Percentiles rank a stretch among this genome's conserved stretches.
These are phyloP conservation scores for Lasius platythorax DNA, from an alignment of 2,888 invertebrate genomes.

Conservation along the genomic window DNA sequence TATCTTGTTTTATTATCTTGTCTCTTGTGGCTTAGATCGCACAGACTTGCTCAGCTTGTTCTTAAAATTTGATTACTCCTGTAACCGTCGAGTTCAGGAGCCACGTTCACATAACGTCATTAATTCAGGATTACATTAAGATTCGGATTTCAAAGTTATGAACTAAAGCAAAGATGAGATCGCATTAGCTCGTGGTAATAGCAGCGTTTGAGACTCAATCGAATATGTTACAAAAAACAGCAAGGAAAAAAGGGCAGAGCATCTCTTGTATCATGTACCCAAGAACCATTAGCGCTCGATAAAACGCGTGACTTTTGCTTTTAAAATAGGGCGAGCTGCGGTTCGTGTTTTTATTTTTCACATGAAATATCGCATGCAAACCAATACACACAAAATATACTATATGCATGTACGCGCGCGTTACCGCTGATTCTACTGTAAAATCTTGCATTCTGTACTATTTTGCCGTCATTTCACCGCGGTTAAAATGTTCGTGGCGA, in stretches of 20 bases:
- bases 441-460: constrained; percentile 23
- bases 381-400: neutral
- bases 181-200: constrained; percentile 14
- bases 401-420: neutral
- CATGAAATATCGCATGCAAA: constrained; percentile 38
- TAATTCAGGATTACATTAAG: constrained; percentile 18
- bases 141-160: constrained; percentile 16
- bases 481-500: constrained; percentile 55
- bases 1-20: neutral
- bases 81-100: neutral
- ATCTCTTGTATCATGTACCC: constrained; percentile 31
- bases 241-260: neutral
- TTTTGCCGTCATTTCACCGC: constrained; percentile 21
- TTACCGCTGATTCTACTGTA: neutral
- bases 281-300: constrained; percentile 46
- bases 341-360: constrained; percentile 32
- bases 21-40: neutral
- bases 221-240: constrained; percentile 5
- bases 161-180: neutral
- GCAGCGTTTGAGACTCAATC: constrained; percentile 19
- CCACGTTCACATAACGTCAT: constrained; percentile 10
- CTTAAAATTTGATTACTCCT: constrained; percentile 28
- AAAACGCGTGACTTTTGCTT: constrained; percentile 57
- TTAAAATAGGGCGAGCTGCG: constrained; percentile 30
- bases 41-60: neutral